These are phyloP conservation scores for Papilio helenus DNA, from an alignment of 1,140 invertebrate genomes.

Conservation along the genomic window DNA sequence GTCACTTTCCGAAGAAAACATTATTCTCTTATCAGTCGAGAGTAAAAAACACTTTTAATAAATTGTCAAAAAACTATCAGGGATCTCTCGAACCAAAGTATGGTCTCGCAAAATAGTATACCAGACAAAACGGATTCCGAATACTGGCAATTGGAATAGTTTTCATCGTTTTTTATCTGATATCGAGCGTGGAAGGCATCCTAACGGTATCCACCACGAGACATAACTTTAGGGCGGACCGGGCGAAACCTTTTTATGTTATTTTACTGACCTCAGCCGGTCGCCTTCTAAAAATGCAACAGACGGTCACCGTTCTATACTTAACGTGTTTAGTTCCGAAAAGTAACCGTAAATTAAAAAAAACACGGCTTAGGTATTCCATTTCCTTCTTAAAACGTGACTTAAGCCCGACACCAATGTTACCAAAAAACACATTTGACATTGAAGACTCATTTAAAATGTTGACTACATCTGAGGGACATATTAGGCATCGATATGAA, in stretches of 20 bases:
- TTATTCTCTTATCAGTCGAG: no score
- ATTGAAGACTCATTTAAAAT: conserved; percentile 40
- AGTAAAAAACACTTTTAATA: background rate
- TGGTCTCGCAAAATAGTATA: conserved; percentile 48
- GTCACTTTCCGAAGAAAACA: no score
- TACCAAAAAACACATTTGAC: conserved; percentile 30
- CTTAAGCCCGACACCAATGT: background rate
- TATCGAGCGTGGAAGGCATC: conserved; percentile 73
- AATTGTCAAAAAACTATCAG: background rate
- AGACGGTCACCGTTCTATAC: conserved; percentile 24
- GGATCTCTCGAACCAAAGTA: conserved; percentile 37
- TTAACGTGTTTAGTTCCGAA: conserved; percentile 32
- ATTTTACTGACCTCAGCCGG: conserved; percentile 74
- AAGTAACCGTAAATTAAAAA: conserved; percentile 27
- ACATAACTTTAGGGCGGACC: conserved; percentile 77
- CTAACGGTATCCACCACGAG: conserved; percentile 78
- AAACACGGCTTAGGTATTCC: conserved; percentile 11
- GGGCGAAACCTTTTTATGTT: conserved; percentile 69
- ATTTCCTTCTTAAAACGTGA: conserved; percentile 17
- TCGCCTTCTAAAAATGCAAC: conserved; percentile 55
- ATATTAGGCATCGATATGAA: conserved; percentile 37
- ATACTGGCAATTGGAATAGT: conserved; percentile 82
- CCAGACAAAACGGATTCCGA: conserved; percentile 80
- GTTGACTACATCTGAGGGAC: conserved; percentile 10
- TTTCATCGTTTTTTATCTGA: conserved; percentile 70